A percentile compares a stretch with the other conserved stretches of the same genome.
Conservation (phyloP, 2,888 invertebrate genomes). For the Lasioglossum calceatum region DNA sequence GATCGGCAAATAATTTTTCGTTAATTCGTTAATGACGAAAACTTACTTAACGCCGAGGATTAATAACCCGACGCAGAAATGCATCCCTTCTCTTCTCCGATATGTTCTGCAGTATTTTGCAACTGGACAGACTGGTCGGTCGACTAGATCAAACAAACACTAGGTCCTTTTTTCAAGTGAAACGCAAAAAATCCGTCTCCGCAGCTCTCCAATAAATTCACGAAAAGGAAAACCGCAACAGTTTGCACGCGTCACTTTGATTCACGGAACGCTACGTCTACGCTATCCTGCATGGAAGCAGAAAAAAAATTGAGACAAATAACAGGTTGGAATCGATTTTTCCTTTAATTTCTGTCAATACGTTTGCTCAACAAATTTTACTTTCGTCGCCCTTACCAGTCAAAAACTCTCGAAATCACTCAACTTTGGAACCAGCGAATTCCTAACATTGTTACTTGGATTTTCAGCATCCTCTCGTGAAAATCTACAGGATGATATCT, state of each 20-base stretch:
- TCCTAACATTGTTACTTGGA: no score
- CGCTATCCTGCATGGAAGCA: not conserved
- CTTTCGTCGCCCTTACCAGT: not conserved
- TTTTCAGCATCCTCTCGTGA: no score
- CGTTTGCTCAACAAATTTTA: not conserved
- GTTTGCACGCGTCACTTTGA: not conserved
- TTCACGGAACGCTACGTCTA: not conserved
- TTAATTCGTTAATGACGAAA: not conserved
- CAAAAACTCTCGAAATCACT: no score
- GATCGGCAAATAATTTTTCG: not conserved
- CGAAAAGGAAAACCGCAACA: not conserved
- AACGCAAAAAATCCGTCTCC: not conserved
- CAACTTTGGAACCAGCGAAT: no score
- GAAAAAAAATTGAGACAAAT: not conserved
- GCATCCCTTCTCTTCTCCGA: not conserved
- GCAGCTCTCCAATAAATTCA: not conserved
- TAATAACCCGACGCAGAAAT: no score
- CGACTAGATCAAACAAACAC: not conserved
- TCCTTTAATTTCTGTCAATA: not conserved
- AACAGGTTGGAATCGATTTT: not conserved
- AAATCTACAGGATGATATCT: no score
- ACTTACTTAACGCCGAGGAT: not conserved
- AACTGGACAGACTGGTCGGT: not conserved
- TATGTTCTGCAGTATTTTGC: not conserved
- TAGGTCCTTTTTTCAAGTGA: not conserved